phyloP scores from a whole-genome alignment of 2,113 vertebrate species.

The Salvelinus fontinalis region DNA sequence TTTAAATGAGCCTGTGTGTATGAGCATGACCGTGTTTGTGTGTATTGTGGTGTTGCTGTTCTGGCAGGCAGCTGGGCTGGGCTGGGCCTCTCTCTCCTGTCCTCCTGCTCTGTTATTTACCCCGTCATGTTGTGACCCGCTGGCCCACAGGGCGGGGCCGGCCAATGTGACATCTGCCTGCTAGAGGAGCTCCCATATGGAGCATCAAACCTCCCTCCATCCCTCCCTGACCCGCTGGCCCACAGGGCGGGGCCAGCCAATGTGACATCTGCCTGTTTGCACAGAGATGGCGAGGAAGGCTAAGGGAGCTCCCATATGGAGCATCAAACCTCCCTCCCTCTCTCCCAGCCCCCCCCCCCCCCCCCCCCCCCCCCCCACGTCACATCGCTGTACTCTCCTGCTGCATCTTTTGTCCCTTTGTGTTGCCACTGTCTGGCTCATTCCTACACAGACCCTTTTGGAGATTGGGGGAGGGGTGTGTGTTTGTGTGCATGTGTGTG shows the following conservation, averaged over 20 bases:
- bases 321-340: conserved; percentile 18
- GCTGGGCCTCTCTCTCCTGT: conserved; percentile 24
- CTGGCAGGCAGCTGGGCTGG: conserved; percentile 49
- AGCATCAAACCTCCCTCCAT: conserved; percentile 32
- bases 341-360: conserved; percentile 20
- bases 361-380: conserved; percentile 12
- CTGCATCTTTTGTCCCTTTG: conserved; percentile 58
- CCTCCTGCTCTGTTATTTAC: conserved; percentile 71
- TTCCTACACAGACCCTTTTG: conserved; percentile 59
- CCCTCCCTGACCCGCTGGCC: conserved; percentile 26
- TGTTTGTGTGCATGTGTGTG: neutral
- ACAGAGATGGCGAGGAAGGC: conserved; percentile 20
- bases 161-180: conserved; percentile 81
- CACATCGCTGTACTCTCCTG: conserved; percentile 50
- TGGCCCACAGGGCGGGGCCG: conserved; percentile 65
- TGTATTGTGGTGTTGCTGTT: conserved; percentile 16
- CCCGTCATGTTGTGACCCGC: conserved; percentile 70
- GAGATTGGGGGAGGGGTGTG: conserved; percentile 14
- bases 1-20: too few relatives aligned
- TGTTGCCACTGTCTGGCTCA: conserved; percentile 41
- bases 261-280: conserved; percentile 80
- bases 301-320: conserved; percentile 69
- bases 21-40: neutral
- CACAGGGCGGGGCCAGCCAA: conserved; percentile 66
- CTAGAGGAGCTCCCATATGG: conserved; percentile 67